Evolutionary conservation across 2,797 vertebrate genomes (phyloP), one percentile per base, ranked within the genome.

Genomic region (Anolis apletophallus): DNA sequence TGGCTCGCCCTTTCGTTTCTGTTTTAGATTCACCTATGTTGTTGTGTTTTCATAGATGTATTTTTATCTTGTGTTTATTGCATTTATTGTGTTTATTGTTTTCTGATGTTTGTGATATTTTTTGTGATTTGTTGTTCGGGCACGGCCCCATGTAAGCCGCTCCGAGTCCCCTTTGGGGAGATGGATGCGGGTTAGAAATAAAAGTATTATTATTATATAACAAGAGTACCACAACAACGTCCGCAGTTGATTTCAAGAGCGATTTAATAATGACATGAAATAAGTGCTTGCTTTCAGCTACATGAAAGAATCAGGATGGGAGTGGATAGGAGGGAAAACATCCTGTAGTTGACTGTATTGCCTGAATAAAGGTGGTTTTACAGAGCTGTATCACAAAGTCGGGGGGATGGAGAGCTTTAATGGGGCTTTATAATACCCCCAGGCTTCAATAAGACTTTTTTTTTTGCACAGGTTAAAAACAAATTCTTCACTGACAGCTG

Each of bases 401-500:
- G 71, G 85, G 5, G 67, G 52, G 87, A 5, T 64, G 52, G 88
- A 87, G 81, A 88, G 89, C 88, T 93, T 91, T 92, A 93, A n/a
- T 84, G 85, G 89, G 46, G 92, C 84, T 85, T n/a, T 71, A 19
- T n/a, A 91, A 89, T 87, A 89, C 95, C 94, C 21, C 89, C 13
- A 75, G 94, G 95, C 93, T 79, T 80, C 80, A 82, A 91, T 59
- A 69, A 90, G 76, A 89, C 89, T 46, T 46, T 46, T 8, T 46
- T 91, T 93, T 81, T 95, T 89, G 88, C 91, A 87, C 90, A 77
- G 88, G 91, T 68, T 52, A 89, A 86, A 94, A 92, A 90, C 4
- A 85, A 93, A 91, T 91, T 89, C 86, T 91, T 91, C 89, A 29
- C 77, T 94, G 95, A 95, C 95, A 96, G 95, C 87, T 83, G 86